phyloP scores from a whole-genome alignment of 1,140 invertebrate genomes.

The Micrasema minimum region DNA sequence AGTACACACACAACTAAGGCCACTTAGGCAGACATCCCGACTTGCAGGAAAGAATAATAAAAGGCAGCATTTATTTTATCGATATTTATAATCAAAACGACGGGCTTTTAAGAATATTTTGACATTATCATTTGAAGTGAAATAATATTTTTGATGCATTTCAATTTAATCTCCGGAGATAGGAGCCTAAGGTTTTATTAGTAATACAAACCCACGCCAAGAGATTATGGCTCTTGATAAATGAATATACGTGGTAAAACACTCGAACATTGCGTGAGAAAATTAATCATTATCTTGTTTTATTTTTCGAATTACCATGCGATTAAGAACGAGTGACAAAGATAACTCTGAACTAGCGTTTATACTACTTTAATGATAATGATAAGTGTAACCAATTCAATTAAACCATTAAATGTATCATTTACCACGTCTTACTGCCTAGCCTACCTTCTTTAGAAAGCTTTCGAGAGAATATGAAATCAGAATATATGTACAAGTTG shows the following conservation, averaged over 20 bases:
- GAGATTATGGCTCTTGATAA: slow-evolving; percentile 8
- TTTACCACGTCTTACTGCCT: too few species aligned
- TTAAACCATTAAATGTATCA: too few species aligned
- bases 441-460: too few species aligned
- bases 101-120: slow-evolving; percentile 47
- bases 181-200: slow-evolving; percentile 20
- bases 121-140: slow-evolving; percentile 49
- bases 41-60: slow-evolving; percentile 35
- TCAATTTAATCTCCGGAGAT: slow-evolving; percentile 37
- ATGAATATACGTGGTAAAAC: not conserved
- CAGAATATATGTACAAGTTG: too few species aligned
- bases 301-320: too few species aligned
- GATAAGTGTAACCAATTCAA: too few species aligned
- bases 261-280: slow-evolving; percentile 28
- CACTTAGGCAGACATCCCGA: slow-evolving; percentile 31
- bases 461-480: too few species aligned
- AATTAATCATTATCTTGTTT: slow-evolving; percentile 13
- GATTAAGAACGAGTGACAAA: too few species aligned
- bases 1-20: slow-evolving; percentile 7
- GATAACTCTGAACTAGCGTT: too few species aligned
- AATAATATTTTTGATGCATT: slow-evolving; percentile 45
- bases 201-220: not conserved
- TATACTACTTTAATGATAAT: too few species aligned
- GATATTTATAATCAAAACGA: slow-evolving; percentile 40
- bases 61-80: slow-evolving; percentile 40